Evolutionary conservation across 2,797 vertebrate species (phyloP).

Genomic region (Pangasius larnaudii): DNA sequence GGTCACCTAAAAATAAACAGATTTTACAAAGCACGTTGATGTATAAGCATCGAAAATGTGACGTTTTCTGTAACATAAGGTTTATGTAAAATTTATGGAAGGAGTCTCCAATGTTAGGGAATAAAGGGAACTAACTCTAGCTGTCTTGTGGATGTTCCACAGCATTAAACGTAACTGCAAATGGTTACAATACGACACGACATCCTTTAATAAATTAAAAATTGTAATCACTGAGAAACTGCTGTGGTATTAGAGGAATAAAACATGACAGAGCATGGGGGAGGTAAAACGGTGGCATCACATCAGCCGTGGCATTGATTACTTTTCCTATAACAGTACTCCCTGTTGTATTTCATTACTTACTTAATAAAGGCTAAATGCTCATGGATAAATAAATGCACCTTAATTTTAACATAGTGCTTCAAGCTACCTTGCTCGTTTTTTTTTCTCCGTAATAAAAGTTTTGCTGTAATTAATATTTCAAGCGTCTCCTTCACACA

Average conservation of each 20-base stretch:
- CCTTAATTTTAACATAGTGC: background rate
- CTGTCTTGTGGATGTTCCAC: background rate
- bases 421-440: background rate
- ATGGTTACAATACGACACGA: background rate
- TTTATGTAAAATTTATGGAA: background rate
- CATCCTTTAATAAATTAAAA: background rate
- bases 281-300: background rate
- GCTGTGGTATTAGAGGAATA: background rate
- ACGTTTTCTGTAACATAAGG: background rate
- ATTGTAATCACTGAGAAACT: background rate
- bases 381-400: background rate
- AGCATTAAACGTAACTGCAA: background rate
- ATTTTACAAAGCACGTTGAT: background rate
- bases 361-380: background rate
- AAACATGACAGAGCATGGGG: background rate
- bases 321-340: background rate
- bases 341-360: background rate
- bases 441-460: slow-evolving; percentile 45
- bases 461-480: slow-evolving; percentile 72
- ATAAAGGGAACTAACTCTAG: background rate
- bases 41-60: background rate
- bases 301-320: background rate
- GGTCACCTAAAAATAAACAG: background rate
- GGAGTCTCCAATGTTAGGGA: background rate
- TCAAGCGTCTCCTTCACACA: slow-evolving; percentile 70